Evolutionary conservation across 2,113 vertebrate genomes (phyloP).

Genomic region (Sclerurus mexicanus): DNA sequence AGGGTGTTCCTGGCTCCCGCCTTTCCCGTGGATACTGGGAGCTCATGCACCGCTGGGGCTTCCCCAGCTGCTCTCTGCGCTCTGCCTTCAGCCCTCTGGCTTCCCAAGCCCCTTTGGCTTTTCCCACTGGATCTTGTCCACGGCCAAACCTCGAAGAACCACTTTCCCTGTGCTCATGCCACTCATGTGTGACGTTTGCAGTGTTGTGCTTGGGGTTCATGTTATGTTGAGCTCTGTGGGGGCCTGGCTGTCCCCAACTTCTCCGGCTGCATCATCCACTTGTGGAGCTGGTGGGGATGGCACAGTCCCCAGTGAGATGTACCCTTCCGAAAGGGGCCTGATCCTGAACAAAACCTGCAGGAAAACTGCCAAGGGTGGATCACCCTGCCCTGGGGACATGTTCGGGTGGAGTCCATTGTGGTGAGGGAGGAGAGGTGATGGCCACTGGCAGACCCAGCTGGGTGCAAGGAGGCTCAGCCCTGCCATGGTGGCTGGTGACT

Average conservation of each 20-base stretch:
- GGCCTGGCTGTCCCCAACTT: not conserved
- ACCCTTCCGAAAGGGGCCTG: not conserved
- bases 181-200: not conserved
- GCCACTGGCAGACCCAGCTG: not conserved
- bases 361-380: not conserved
- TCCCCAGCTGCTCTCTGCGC: not conserved
- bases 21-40: not conserved
- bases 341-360: not conserved
- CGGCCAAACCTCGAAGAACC: not conserved
- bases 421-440: not conserved
- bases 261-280: not conserved
- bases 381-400: not conserved
- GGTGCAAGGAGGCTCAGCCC: not conserved
- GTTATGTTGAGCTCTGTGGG: rapidly evolving
- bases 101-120: not conserved
- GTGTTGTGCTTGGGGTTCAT: rapidly evolving
- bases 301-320: rapidly evolving
- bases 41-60: not conserved
- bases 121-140: not conserved
- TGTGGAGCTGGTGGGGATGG: not conserved
- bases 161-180: rapidly evolving
- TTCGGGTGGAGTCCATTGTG: not conserved
- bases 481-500: not conserved
- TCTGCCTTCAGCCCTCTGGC: not conserved
- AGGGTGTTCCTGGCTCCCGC: constrained; percentile 49